A percentile compares a stretch with the other conserved stretches of the same genome.
Conservation (phyloP, 2,888 invertebrate genomes). For the Ochlodes sylvanus region DNA sequence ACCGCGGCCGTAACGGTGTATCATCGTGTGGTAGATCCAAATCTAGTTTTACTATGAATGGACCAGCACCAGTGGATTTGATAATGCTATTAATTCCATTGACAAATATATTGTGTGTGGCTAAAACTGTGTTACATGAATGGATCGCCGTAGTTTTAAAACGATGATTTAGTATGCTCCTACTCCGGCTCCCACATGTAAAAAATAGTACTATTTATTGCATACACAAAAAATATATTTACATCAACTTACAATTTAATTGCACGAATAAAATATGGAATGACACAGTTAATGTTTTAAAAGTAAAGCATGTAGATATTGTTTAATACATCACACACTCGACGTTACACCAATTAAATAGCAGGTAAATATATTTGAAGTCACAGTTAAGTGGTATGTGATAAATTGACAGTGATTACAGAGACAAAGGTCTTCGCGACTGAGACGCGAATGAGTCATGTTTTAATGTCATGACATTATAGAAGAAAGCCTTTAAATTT, state of each 20-base stretch:
- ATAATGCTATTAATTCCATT: not conserved
- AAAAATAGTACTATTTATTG: no score
- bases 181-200: no score
- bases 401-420: conserved; percentile 23
- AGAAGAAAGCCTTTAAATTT: not conserved
- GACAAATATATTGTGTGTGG: not conserved
- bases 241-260: no score
- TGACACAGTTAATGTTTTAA: not conserved
- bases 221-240: no score
- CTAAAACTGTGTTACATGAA: not conserved
- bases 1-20: conserved; percentile 23
- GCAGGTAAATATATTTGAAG: conserved; percentile 15
- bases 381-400: conserved; percentile 3
- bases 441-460: conserved; percentile 6
- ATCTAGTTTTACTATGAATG: conserved; percentile 6
- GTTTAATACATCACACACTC: not conserved
- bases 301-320: not conserved
- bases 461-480: not conserved
- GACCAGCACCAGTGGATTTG: not conserved
- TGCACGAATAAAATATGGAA: not conserved
- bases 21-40: conserved; percentile 25
- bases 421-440: conserved; percentile 16
- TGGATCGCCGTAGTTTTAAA: no score
- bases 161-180: no score
- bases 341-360: conserved; percentile 13